Conservation (phyloP, 2,797 vertebrate genomes). For the Danio kyathit region DNA sequence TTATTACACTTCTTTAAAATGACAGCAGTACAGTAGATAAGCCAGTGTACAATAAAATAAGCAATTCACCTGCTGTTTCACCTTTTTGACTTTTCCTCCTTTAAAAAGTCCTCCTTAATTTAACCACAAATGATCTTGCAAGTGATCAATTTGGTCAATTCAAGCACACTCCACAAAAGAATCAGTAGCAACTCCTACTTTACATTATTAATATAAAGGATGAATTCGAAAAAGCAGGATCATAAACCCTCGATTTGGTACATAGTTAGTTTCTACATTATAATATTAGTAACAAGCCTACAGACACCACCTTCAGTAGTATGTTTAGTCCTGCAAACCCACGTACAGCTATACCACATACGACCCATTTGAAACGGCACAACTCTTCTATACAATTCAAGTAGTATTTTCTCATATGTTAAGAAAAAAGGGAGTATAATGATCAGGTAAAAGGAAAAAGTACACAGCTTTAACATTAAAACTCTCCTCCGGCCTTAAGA, state of each 20-base stretch:
- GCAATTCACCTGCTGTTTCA: constrained; percentile 87
- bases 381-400: constrained; percentile 77
- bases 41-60: constrained; percentile 98
- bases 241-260: constrained; percentile 67
- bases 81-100: constrained; percentile 62
- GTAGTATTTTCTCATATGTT: constrained; percentile 75
- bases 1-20: constrained; percentile 88
- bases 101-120: constrained; percentile 68
- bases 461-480: constrained; percentile 71
- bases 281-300: constrained; percentile 66
- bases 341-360: constrained; percentile 59
- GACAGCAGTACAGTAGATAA: constrained; percentile 99
- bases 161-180: constrained; percentile 74
- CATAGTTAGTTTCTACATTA: constrained; percentile 63
- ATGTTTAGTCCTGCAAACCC: constrained; percentile 64
- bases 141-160: constrained; percentile 93
- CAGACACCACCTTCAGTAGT: constrained; percentile 69
- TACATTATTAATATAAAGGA: constrained; percentile 61
- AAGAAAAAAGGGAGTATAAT: constrained; percentile 61
- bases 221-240: constrained; percentile 52
- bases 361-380: constrained; percentile 67
- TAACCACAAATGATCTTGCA: constrained; percentile 87
- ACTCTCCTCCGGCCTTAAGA: constrained; percentile 62
- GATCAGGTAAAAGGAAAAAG: constrained; percentile 65
- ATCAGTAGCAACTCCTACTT: constrained; percentile 78